Evolutionary conservation across 2,888 invertebrate genomes (phyloP), one percentile per base, ranked within the genome.

Genomic region (Argyresthia goedartella): DNA sequence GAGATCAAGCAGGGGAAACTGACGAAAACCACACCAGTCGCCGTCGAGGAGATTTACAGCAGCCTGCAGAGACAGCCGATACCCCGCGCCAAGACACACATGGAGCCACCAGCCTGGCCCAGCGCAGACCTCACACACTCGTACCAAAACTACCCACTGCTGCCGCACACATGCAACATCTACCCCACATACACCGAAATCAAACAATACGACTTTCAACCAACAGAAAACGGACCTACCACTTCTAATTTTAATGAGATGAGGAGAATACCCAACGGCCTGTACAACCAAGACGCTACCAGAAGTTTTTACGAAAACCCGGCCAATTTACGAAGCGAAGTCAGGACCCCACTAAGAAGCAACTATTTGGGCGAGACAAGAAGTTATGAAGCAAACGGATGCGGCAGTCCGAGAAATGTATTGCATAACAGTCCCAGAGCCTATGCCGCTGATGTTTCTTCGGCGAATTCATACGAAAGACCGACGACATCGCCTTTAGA

Each of bases 1-100:
- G 95, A 95, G 73, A 95, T 95, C 52, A 94, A 94, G 63, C 93
- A 94, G 60, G 94, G 94, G 0, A 95, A 95, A 70, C 78, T 93
- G 0, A 91, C 84, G 57, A 76, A 89, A 65, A 88, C 89, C 53
- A 78, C 85, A 0, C 84, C 86, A 0, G 80, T 86, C 0, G 84
- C 87, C 1, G 88, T 82, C 0, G 89, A 88, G n/a, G 89, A 89
- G 55, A 88, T 87, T 54, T 87, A 87, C 69, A 85, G 85, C 65
- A 87, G 87, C 14, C 58, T 87, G 1, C 87, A 87, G 52, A 56
- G 87, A 25, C 92, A 93, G 62, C 92, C 93, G 0, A 92, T 93
- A 57, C 93, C 93, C 0, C 70, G 91, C 25, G 88, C 91, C 0
- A 93, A 93, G 67, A 91, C 92, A 1, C 91, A 91, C 64, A 86